Evolutionary conservation across 2,797 vertebrate species (phyloP).

Genomic region (Cephalopachus bancanus): DNA sequence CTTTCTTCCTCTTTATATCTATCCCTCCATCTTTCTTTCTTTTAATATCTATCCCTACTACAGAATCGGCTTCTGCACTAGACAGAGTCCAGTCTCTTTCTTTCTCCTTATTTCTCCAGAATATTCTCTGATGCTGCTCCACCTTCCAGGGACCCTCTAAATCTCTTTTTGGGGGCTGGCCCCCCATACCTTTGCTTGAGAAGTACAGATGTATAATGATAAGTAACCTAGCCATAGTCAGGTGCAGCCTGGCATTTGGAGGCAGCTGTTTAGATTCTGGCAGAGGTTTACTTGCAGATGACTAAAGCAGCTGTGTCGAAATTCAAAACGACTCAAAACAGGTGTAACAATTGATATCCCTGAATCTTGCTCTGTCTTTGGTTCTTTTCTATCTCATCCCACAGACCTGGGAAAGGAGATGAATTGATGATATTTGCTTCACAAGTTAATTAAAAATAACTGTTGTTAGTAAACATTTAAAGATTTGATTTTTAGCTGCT

Average conservation of each 20-base stretch:
- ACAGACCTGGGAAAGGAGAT: not conserved
- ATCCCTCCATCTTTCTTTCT: no score
- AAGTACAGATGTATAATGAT: not conserved
- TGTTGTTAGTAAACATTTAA: not conserved
- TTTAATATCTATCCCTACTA: no score
- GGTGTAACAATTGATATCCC: not conserved
- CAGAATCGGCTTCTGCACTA: no score
- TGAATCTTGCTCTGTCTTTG: not conserved
- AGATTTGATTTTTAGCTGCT: slow-evolving; percentile 24
- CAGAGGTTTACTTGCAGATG: slow-evolving; percentile 3
- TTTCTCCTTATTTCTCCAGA: no score
- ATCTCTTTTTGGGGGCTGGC: no score
- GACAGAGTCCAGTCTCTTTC: no score
- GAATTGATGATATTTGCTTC: slow-evolving; percentile 5
- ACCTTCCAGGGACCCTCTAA: no score
- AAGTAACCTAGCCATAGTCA: not conserved
- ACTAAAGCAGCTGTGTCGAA: not conserved
- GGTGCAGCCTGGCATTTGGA: not conserved
- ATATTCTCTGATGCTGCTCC: no score
- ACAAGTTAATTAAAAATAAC: slow-evolving; percentile 37
- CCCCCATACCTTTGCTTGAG: not conserved
- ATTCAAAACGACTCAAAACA: not conserved
- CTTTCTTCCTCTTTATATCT: no score
- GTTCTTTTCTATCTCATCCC: not conserved
- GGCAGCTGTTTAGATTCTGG: not conserved